These are phyloP conservation scores for Lepilemur ruficaudatus DNA, from an alignment of 2,797 vertebrate species.

Conservation along the genomic window DNA sequence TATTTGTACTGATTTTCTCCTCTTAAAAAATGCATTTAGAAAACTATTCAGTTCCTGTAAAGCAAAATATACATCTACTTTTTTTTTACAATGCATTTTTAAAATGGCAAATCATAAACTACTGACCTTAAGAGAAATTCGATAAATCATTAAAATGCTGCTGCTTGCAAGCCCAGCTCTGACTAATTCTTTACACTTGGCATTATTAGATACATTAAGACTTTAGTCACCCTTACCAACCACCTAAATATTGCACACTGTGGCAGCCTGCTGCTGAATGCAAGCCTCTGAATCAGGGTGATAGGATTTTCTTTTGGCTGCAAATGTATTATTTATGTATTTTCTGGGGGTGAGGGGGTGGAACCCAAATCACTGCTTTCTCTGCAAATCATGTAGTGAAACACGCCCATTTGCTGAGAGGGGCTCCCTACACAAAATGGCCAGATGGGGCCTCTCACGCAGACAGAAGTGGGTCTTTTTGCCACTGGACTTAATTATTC, in stretches of 20 bases:
- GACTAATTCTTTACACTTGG: slow-evolving; percentile 64
- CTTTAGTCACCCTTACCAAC: slow-evolving; percentile 45
- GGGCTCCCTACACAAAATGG: fast-evolving
- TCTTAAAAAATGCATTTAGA: slow-evolving; percentile 67
- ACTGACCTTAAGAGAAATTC: slow-evolving; percentile 75
- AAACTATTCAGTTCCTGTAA: slow-evolving; percentile 68
- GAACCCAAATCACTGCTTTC: background rate
- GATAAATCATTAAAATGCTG: slow-evolving; percentile 76
- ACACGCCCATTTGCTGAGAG: background rate
- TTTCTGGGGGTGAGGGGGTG: background rate
- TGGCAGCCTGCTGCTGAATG: background rate
- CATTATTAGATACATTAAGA: slow-evolving; percentile 53
- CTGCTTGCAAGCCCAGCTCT: slow-evolving; percentile 42
- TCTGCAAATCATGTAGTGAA: background rate
- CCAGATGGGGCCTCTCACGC: background rate
- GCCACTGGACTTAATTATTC: background rate
- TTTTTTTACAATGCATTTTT: slow-evolving; percentile 57
- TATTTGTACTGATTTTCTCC: slow-evolving; percentile 54
- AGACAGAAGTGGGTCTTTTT: background rate
- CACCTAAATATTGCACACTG: background rate
- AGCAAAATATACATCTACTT: slow-evolving; percentile 63
- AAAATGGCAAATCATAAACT: slow-evolving; percentile 74
- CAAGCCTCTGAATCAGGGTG: slow-evolving; percentile 10
- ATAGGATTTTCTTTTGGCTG: slow-evolving; percentile 6
- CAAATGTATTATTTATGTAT: slow-evolving; percentile 32